Base-by-base conservation (phyloP, 2,113 vertebrate genomes). In the Shinisaurus crocodilurus region DNA sequence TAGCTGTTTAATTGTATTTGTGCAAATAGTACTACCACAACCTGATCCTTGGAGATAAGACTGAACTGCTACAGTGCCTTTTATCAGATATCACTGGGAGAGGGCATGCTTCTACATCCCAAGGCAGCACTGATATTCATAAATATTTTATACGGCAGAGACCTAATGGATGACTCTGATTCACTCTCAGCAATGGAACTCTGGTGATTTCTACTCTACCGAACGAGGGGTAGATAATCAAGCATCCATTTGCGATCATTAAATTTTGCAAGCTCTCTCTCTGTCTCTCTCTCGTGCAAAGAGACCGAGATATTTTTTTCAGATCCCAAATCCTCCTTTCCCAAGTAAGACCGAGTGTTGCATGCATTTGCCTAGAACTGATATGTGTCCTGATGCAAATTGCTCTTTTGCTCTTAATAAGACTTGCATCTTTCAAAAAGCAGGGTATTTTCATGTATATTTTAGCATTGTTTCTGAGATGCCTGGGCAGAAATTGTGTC, bases 131-230 rank as follows among this genome's bases (percentile, higher is more conserved):
- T 90, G 86, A 89, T 82, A 85, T 72, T 94, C 89, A 92, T 94
- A 92, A 94, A 95, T 93, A 94, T 91, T 96, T 94, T 92, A 95
- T 96, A 85, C 92, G 77, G 63, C 37, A 85, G 88, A 54, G 40
- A 60, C 86, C 87, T 94, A 96, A 96, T 93, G 91, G 91, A 84
- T 85, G 77, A 90, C 77, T 94, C 43, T 81, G 92, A 89, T 94
- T 93, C 93, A 82, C 80, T 82, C 75, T 84, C 74, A 83, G 82
- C 23, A 90, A 92, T 45, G 76, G 13, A 57, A 27, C 3, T 90
- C n/a, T 50, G 7, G 89, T 87, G 70, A 87, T 81, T 29, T 88
- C 82, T 67, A 27, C 23, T 74, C 34, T 40, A 0, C 5, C 79
- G 1, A 40, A 29, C 29, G 69, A 40, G 2, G n/a, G n/a, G 12